Evolutionary conservation across 1,140 invertebrate genomes (phyloP).

Genomic region (Drosophila tani): DNA sequence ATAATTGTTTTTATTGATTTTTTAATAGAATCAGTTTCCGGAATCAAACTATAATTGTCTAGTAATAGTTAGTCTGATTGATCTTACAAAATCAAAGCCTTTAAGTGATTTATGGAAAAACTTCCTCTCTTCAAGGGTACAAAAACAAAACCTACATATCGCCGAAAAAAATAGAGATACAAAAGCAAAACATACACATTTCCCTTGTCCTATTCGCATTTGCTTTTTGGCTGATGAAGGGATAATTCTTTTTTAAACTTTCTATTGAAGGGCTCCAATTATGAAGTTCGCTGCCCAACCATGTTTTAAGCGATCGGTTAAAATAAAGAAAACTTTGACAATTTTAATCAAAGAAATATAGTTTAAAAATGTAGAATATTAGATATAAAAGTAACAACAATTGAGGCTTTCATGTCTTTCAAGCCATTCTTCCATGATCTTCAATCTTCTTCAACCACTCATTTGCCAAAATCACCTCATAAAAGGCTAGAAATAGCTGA

Average conservation of each 20-base stretch:
- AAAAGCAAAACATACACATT: neutral
- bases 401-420: too few relatives aligned
- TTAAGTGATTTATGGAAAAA: too few relatives aligned
- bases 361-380: too few relatives aligned
- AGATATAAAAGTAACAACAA: neutral
- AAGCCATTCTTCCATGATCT: neutral
- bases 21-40: too few relatives aligned
- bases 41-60: too few relatives aligned
- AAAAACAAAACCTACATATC: neutral
- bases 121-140: neutral
- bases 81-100: too few relatives aligned
- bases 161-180: neutral
- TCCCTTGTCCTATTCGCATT: neutral
- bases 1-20: too few relatives aligned
- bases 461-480: neutral
- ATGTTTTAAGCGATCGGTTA: neutral
- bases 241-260: neutral
- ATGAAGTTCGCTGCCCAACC: neutral
- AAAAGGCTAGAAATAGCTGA: conserved; percentile 22
- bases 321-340: neutral
- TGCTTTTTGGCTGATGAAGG: neutral
- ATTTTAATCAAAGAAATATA: too few relatives aligned
- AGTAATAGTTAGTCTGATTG: too few relatives aligned
- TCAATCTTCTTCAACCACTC: neutral
- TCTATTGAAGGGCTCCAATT: neutral